Evolutionary conservation across 2,797 vertebrate genomes (phyloP), one percentile per base, ranked within the genome.

Genomic region (Ctenochaetus hawaiiensis): DNA sequence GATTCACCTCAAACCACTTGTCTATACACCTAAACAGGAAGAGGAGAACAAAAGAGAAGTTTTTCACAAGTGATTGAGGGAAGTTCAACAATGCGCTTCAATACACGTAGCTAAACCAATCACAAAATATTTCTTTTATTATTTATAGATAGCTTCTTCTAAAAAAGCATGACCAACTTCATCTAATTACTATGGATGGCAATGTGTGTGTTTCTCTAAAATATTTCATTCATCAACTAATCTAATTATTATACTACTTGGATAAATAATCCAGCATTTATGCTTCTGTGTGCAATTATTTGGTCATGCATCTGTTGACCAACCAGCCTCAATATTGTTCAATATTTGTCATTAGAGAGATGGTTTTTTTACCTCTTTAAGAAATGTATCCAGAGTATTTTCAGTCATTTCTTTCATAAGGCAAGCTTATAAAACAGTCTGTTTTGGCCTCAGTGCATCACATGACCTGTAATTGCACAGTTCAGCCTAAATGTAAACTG

Each of bases 1-100:
- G 96, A 87, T 98, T 99, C 91, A 99, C 97, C 94, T 97, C 95
- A 93, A 99, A 99, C 98, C 98, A 99, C 86, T 97, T 96, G 66
- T 99, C 97, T 96, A 99, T 99, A 92, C 98, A 99, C 88, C 98
- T 99, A 62, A 84, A 80, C 20, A 60, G 17, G 12, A 71, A 69
- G 43, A 20, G 48, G 41, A 77, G 17, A 22, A 52, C 34, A 26
- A 26, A 5, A 5, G 16, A 2, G 11, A 8, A 9, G 26, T 60
- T 47, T 30, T 10, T 65, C 37, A 22, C 17, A 47, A n/a, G 11
- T 64, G 17, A 34, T 9, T 1, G 2, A 39, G 61, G 3, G 1
- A 58, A 10, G 47, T 4, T 34, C 45, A 64, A n/a, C 39, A 57
- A n/a, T 8, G 7, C 59, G 8, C 37, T 72, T 5, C 39, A 23